phyloP scores from a whole-genome alignment of 2,113 vertebrate species.

The Chauna torquata region DNA sequence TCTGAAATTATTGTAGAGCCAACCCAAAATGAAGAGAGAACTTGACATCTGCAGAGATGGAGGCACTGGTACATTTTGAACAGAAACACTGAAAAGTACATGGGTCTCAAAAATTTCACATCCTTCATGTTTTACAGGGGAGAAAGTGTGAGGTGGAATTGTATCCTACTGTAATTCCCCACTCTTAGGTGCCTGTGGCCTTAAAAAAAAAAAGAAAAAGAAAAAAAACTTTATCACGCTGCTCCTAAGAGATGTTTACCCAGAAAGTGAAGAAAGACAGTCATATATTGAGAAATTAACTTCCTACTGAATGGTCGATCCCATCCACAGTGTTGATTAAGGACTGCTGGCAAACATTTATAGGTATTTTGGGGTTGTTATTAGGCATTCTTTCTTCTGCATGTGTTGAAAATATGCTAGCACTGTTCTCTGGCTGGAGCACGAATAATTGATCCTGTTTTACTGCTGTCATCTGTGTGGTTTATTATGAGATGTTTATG shows the following conservation, averaged over 20 bases:
- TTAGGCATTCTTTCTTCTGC: background rate
- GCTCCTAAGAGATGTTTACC: background rate
- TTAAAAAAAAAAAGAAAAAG: background rate
- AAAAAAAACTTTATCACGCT: background rate
- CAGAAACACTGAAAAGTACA: background rate
- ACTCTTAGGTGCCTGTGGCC: background rate
- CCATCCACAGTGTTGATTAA: background rate
- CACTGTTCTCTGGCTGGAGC: background rate
- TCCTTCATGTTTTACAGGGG: background rate
- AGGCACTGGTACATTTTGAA: background rate
- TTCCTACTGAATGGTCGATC: background rate
- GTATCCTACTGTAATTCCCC: background rate
- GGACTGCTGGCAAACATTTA: background rate
- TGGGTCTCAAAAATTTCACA: background rate
- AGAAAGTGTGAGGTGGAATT: background rate
- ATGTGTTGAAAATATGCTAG: background rate
- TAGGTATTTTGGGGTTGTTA: background rate
- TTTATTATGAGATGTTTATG: background rate
- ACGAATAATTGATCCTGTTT: background rate
- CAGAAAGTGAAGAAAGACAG: background rate
- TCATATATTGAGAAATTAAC: background rate
- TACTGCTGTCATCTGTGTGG: background rate
- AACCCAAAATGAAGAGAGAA: background rate
- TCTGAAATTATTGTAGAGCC: background rate
- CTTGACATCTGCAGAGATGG: background rate